Conservation (phyloP, 2,888 invertebrate genomes). For the Perithous albicinctus region DNA sequence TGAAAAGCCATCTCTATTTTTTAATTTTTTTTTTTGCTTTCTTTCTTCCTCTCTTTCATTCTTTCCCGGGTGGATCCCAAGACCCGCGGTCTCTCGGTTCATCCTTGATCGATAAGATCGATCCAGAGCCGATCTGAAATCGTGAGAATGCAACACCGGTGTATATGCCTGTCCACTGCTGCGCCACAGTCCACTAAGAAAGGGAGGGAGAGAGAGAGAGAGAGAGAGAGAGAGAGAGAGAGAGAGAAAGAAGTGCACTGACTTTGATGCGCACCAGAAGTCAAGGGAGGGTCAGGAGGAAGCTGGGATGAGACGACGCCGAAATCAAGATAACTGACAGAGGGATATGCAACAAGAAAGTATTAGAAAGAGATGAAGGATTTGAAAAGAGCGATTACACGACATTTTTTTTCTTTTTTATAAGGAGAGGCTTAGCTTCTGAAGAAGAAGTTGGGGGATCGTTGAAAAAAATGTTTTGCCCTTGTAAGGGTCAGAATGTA, state of each 20-base stretch:
- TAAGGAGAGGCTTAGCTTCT: too few species aligned
- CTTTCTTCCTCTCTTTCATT: conserved; percentile 24
- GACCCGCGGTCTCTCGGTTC: conserved; percentile 54
- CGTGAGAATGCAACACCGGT: conserved; percentile 71
- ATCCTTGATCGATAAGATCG: conserved; percentile 70
- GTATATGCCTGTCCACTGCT: conserved; percentile 30
- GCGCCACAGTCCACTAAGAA: conserved; percentile 8
- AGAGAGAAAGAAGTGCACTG: conserved; percentile 46
- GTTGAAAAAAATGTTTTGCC: not conserved
- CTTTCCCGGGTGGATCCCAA: conserved; percentile 45
- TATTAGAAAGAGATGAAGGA: conserved; percentile 35
- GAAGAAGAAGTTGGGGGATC: not conserved
- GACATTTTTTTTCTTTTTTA: not conserved
- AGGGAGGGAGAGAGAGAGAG: not conserved
- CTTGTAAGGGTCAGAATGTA: not conserved
- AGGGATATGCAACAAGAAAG: conserved; percentile 11
- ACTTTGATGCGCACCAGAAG: conserved; percentile 67
- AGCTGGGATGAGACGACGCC: conserved; percentile 60
- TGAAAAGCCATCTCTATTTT: conserved; percentile 43
- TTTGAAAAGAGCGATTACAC: conserved; percentile 9
- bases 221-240: conserved; percentile 6
- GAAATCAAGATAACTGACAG: conserved; percentile 66
- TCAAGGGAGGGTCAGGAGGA: conserved; percentile 45
- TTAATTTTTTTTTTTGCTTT: conserved; percentile 10
- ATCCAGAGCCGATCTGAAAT: conserved; percentile 68